phyloP scores from a whole-genome alignment of 2,113 vertebrate genomes.

The Neolamprologus longior region DNA sequence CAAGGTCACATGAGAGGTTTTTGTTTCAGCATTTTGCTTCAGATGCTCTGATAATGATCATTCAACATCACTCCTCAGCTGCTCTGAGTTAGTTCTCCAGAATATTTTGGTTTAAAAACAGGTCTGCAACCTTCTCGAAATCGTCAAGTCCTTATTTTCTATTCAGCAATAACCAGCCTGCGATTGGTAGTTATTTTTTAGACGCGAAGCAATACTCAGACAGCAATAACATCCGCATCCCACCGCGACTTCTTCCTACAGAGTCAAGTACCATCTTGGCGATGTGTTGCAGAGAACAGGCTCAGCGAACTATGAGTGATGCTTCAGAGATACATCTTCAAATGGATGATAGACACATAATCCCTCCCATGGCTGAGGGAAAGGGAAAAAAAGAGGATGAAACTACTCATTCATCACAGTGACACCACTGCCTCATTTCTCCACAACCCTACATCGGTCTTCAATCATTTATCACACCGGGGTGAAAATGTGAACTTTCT shows the following conservation, averaged over 20 bases:
- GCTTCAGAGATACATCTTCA: not conserved
- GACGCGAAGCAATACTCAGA: constrained; percentile 72
- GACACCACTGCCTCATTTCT: constrained; percentile 48
- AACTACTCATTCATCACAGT: not conserved
- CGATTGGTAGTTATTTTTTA: constrained; percentile 49
- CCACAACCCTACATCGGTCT: not conserved
- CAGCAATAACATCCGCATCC: constrained; percentile 71
- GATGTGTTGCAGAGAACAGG: not conserved
- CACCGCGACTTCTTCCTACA: constrained; percentile 34
- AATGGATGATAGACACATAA: not conserved
- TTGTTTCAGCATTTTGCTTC: not conserved
- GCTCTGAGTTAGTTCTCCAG: constrained; percentile 11
- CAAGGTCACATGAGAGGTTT: not conserved
- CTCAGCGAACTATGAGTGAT: not conserved
- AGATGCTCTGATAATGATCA: not conserved
- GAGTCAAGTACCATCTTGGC: not conserved
- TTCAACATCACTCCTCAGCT: not conserved
- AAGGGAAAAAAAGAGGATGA: not conserved
- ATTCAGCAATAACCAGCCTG: constrained; percentile 69
- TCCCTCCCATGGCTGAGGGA: not conserved
- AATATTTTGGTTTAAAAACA: not conserved
- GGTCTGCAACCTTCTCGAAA: not conserved
- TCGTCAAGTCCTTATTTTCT: not conserved
- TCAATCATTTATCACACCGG: not conserved
- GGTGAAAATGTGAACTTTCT: constrained; percentile 21